Percentiles rank a stretch among this genome's conserved stretches.
These are phyloP conservation scores for Drosophila novamexicana DNA, from an alignment of 1,140 invertebrate species.

Conservation along the genomic window DNA sequence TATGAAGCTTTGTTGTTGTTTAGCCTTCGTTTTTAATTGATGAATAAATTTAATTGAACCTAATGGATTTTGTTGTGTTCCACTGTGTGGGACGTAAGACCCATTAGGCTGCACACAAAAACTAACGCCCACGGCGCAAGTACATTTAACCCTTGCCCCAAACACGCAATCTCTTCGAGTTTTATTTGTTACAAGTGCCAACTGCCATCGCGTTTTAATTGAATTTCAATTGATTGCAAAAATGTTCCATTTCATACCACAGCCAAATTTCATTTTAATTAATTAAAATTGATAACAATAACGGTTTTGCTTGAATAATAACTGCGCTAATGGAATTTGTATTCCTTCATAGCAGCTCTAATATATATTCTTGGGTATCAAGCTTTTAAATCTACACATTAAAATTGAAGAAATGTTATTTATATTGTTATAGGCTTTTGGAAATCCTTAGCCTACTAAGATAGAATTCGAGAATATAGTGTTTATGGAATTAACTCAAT, in stretches of 20 bases:
- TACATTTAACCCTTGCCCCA: slow-evolving; percentile 42
- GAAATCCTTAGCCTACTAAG: no score
- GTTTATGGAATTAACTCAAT: no score
- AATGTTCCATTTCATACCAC: slow-evolving; percentile 65
- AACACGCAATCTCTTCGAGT: slow-evolving; percentile 39
- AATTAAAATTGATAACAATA: slow-evolving; percentile 81
- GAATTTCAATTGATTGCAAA: slow-evolving; percentile 83
- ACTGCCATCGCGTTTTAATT: slow-evolving; percentile 74
- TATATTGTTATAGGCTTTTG: no score
- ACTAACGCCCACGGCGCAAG: slow-evolving; percentile 1
- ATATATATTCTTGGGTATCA: neutral
- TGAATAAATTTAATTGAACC: slow-evolving; percentile 81
- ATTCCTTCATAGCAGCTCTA: slow-evolving; percentile 6
- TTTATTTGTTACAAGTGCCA: slow-evolving; percentile 43
- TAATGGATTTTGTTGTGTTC: slow-evolving; percentile 73
- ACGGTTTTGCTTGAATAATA: slow-evolving; percentile 50
- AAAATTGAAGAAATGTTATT: no score
- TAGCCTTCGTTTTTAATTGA: slow-evolving; percentile 77
- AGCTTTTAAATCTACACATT: no score
- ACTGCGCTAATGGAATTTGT: slow-evolving; percentile 56
- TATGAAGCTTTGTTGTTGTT: slow-evolving; percentile 49
- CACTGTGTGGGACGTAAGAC: slow-evolving; percentile 48
- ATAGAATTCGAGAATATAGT: no score
- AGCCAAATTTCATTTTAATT: slow-evolving; percentile 77
- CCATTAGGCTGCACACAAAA: slow-evolving; percentile 44